A percentile compares a stretch with the other conserved stretches of the same genome.
These are phyloP conservation scores for Champsocephalus gunnari DNA, from an alignment of 2,797 vertebrate species.

Conservation along the genomic window DNA sequence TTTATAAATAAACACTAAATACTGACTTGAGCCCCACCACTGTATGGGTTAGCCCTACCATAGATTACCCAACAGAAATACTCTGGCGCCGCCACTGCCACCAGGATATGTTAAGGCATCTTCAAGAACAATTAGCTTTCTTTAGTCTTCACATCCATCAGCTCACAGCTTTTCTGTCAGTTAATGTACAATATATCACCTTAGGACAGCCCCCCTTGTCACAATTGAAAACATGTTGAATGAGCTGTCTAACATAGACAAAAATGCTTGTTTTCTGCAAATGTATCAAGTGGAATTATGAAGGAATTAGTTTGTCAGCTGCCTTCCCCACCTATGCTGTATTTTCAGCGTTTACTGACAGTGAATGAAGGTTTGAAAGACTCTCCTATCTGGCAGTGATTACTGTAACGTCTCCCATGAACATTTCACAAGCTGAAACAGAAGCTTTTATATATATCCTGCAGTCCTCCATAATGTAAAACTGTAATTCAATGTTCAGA, in stretches of 20 bases:
- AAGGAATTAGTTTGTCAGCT: constrained; percentile 23
- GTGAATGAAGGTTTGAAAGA: constrained; percentile 12
- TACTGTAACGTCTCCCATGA: constrained; percentile 19
- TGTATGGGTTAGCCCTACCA: no score
- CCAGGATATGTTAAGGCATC: neutral
- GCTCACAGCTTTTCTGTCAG: neutral
- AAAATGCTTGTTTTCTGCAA: constrained; percentile 14
- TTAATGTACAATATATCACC: neutral
- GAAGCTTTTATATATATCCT: neutral
- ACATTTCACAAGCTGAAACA: constrained; percentile 4
- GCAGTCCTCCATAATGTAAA: neutral
- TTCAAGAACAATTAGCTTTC: neutral
- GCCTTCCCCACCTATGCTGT: constrained; percentile 16
- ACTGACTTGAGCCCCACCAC: no score
- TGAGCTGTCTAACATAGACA: constrained; percentile 17
- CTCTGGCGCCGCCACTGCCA: neutral
- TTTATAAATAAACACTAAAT: no score
- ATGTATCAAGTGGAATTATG: constrained; percentile 26
- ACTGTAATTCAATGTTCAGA: constrained; percentile 13
- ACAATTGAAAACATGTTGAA: neutral
- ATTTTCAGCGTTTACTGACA: constrained; percentile 24
- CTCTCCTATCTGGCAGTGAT: constrained; percentile 8
- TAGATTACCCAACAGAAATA: no score
- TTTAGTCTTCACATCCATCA: neutral
- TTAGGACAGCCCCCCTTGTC: neutral